These are phyloP conservation scores for Synanthedon myopaeformis DNA, from an alignment of 2,888 invertebrate species.

Conservation along the genomic window DNA sequence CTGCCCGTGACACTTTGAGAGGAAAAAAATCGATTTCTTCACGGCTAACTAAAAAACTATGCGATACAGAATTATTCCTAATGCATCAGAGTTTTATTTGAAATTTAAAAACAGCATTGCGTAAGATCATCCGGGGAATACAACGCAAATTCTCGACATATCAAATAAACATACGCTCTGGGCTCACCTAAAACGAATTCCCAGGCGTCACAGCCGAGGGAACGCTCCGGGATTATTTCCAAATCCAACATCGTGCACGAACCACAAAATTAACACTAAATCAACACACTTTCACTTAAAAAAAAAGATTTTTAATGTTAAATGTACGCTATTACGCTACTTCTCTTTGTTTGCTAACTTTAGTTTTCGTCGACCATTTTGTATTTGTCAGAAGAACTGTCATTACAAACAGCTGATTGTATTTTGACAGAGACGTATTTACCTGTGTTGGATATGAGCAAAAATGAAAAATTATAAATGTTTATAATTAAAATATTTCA, in stretches of 20 bases:
- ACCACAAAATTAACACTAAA: conserved; percentile 87
- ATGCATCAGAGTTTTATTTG: conserved; percentile 12
- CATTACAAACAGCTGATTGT: conserved; percentile 73
- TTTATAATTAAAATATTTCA: neutral
- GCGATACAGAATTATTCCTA: neutral
- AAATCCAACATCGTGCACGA: conserved; percentile 88
- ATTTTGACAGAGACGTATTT: conserved; percentile 50
- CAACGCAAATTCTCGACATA: conserved; percentile 68
- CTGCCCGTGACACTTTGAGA: conserved; percentile 31
- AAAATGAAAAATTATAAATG: neutral
- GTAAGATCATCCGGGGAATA: conserved; percentile 58
- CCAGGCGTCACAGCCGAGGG: conserved; percentile 97
- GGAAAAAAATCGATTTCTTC: conserved; percentile 47
- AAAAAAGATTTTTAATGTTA: conserved; percentile 41
- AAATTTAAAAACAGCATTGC: conserved; percentile 44
- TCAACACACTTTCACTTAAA: conserved; percentile 57
- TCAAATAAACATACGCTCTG: conserved; percentile 47
- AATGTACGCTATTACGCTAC: conserved; percentile 60
- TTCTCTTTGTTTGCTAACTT: conserved; percentile 72
- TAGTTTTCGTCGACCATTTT: conserved; percentile 72
- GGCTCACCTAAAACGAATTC: conserved; percentile 94
- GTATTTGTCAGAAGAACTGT: conserved; percentile 71
- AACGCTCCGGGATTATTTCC: conserved; percentile 95
- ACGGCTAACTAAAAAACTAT: neutral
- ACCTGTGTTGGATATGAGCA: too few species aligned